Conservation (phyloP, 2,113 vertebrate species). For the Brienomyrus brachyistius region DNA sequence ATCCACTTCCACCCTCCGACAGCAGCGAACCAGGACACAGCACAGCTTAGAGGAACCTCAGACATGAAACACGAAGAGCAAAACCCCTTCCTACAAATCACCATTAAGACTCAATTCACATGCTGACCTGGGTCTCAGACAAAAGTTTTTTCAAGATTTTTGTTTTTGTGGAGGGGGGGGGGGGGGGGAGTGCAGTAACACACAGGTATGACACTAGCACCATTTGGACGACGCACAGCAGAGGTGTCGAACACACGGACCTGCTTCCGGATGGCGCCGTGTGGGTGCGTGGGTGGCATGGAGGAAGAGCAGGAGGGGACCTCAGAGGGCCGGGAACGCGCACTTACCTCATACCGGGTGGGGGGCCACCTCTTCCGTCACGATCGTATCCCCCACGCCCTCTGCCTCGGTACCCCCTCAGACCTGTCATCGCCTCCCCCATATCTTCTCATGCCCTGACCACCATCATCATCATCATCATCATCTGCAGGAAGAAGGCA, state of each 20-base stretch:
- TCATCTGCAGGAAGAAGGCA: constrained; percentile 46
- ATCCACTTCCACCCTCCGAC: not conserved
- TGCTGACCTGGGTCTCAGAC: not conserved
- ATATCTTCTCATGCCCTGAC: constrained; percentile 47
- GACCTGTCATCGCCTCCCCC: constrained; percentile 59
- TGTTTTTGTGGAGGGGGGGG: not conserved
- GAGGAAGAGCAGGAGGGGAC: constrained; percentile 39
- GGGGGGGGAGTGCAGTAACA: not conserved
- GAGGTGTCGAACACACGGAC: not conserved
- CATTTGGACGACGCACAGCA: not conserved
- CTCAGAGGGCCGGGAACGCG: constrained; percentile 52
- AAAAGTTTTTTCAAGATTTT: not conserved
- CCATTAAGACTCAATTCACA: not conserved
- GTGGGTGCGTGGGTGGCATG: constrained; percentile 16
- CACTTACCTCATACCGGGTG: constrained; percentile 72
- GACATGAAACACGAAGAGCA: not conserved
- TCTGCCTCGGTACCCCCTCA: constrained; percentile 60
- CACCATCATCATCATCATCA: constrained; percentile 40
- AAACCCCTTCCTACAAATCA: not conserved
- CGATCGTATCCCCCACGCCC: constrained; percentile 53
- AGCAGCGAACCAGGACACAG: not conserved
- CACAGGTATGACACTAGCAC: not conserved
- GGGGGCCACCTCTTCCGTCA: constrained; percentile 55
- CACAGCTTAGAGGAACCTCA: not conserved
- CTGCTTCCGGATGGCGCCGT: not conserved